Base-by-base conservation (phyloP, 2,113 vertebrate genomes). In the Malurus alboscapulatus region DNA sequence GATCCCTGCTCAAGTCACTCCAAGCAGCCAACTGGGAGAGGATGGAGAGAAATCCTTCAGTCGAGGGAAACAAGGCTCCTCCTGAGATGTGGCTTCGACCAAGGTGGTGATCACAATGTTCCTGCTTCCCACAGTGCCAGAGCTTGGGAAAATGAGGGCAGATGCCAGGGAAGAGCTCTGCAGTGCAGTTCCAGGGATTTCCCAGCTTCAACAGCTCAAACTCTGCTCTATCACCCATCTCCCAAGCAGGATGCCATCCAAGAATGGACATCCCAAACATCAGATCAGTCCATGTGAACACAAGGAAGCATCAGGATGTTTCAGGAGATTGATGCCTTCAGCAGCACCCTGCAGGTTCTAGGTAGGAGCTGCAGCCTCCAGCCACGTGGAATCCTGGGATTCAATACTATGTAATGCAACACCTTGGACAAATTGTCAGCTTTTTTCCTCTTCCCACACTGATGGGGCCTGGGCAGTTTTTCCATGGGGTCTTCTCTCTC, bases 191-290 rank as follows among this genome's bases (percentile, higher is more conserved):
- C 50, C 77, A 62, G 48, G 36, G 18, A 82, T 66, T 44, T 42
- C 40, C 11, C 30, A 44, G 54, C 79, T 79, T 9, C 2, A 4
- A 8, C 0, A 0, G 20, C 50, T 18, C 79, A 9, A 21, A 3
- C 0, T 0, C 44, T 4, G 44, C 51, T 62, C 44, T 4, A 0
- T 0, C 3, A 4, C 87, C 38, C 0, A 0, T 5, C n/a, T 69
- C 51, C 7, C 5, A n/a, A 14, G 47, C 11, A 42, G 26, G 14
- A 19, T 13, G 36, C 40, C 6, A 14, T 14, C 36, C 1, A 0
- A 27, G 62, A 61, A 17, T 2, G 1, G 48, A 13, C 5, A 1
- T 19, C 4, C 1, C 40, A 14, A 4, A 2, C 0, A 0, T 21
- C 0, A 0, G 29, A 47, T 2, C 2, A 3, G 25, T 7, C 30